Evolutionary conservation across 2,113 vertebrate genomes (phyloP).

Genomic region (Macquaria ambigua): DNA sequence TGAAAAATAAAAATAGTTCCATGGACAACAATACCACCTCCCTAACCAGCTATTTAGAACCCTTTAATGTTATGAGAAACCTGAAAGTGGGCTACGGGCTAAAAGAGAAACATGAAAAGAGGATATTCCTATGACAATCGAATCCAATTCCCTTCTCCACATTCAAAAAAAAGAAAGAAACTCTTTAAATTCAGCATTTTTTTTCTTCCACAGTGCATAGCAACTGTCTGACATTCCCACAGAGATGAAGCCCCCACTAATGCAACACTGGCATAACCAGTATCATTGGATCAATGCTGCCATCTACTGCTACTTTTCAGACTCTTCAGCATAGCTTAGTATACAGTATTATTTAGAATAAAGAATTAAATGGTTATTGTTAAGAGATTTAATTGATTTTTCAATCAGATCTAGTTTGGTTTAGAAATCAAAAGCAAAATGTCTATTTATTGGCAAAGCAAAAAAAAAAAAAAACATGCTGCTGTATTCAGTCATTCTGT

Average conservation of each 20-base stretch:
- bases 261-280: not conserved
- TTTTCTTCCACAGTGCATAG: slow-evolving; percentile 20
- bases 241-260: slow-evolving; percentile 9
- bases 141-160: slow-evolving; percentile 28
- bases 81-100: slow-evolving; percentile 36
- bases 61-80: slow-evolving; percentile 30
- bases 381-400: not conserved
- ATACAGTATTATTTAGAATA: not conserved
- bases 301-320: slow-evolving; percentile 72
- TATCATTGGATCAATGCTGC: slow-evolving; percentile 78
- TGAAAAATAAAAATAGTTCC: slow-evolving; percentile 6
- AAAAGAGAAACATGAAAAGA: slow-evolving; percentile 52
- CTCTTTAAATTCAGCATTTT: not conserved
- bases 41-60: slow-evolving; percentile 22
- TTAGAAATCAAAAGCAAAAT: not conserved
- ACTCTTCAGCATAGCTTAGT: slow-evolving; percentile 3
- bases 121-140: slow-evolving; percentile 47
- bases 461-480: not conserved
- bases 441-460: not conserved
- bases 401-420: not conserved
- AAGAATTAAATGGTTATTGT: not conserved
- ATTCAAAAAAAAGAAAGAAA: not conserved
- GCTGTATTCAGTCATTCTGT: not conserved
- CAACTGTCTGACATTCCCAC: slow-evolving; percentile 33
- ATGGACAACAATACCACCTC: slow-evolving; percentile 4